phyloP scores from a whole-genome alignment of 2,888 invertebrate genomes.

The Caenorhabditis becei region DNA sequence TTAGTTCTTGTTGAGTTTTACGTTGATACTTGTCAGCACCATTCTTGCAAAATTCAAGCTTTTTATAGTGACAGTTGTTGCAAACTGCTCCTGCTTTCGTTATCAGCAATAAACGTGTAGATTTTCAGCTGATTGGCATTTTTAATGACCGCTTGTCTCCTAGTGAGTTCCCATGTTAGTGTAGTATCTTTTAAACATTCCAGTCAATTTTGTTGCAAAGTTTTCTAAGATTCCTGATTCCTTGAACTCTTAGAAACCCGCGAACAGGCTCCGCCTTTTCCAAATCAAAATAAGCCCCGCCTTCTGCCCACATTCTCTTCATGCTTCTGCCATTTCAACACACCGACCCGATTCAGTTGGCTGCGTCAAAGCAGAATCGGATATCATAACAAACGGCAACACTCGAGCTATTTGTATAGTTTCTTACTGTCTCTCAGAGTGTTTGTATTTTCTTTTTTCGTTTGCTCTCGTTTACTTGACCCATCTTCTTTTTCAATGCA shows the following conservation, averaged over 20 bases:
- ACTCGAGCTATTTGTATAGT: constrained; percentile 42
- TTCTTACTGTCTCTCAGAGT: constrained; percentile 7
- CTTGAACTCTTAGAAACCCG: background rate
- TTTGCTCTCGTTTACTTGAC: constrained; percentile 7
- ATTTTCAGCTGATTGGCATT: too few species aligned
- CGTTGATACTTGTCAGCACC: too few species aligned
- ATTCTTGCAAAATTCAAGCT: too few species aligned
- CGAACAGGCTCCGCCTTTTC: constrained; percentile 10
- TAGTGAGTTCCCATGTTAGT: too few species aligned
- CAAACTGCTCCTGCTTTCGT: too few species aligned
- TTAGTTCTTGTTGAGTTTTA: too few species aligned
- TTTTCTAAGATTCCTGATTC: background rate
- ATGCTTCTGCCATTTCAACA: background rate
- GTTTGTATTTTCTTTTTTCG: constrained; percentile 1
- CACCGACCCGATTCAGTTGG: background rate
- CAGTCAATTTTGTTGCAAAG: background rate
- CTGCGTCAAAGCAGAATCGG: background rate
- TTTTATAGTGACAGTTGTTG: too few species aligned
- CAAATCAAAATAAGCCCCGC: background rate
- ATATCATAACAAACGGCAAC: constrained; percentile 23
- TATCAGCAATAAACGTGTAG: too few species aligned
- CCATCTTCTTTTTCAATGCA: constrained; percentile 52
- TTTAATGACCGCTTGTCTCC: too few species aligned
- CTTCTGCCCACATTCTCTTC: background rate
- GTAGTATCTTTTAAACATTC: too few species aligned